A percentile compares a stretch with the other conserved stretches of the same genome.
phyloP scores from a whole-genome alignment of 2,797 vertebrate species.

The Chelidonichthys spinosus region DNA sequence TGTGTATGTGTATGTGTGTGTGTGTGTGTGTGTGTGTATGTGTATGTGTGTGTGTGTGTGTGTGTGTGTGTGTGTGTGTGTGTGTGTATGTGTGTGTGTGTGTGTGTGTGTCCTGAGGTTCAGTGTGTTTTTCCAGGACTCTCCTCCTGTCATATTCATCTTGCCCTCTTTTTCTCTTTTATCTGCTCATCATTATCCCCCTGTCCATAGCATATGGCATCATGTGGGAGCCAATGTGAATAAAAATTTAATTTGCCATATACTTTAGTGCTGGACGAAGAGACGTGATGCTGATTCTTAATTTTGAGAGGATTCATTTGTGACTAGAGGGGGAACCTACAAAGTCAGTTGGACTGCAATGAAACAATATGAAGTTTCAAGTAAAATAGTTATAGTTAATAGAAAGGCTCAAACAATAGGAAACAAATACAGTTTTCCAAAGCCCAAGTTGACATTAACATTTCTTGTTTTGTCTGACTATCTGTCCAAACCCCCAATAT shows the following conservation, averaged over 20 bases:
- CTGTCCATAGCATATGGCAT: conserved; percentile 61
- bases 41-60: background rate
- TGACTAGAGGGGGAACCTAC: conserved; percentile 5
- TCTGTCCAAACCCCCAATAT: background rate
- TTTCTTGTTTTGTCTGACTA: conserved; percentile 3
- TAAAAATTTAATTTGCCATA: conserved; percentile 56
- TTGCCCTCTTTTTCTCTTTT: conserved; percentile 51
- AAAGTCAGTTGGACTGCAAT: background rate
- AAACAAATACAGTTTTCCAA: background rate
- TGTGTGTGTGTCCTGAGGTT: conserved; percentile 38
- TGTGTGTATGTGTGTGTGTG: conserved; percentile 10
- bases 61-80: conserved; percentile 29
- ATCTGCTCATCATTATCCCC: conserved; percentile 38
- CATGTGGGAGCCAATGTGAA: conserved; percentile 49
- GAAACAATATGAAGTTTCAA: background rate
- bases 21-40: conserved; percentile 29
- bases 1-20: conserved; percentile 31
- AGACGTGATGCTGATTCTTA: background rate
- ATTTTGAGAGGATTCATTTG: background rate
- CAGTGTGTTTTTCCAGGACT: conserved; percentile 17
- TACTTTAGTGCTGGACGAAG: conserved; percentile 26
- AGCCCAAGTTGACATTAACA: background rate
- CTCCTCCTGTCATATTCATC: conserved; percentile 40
- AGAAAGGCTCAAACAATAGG: too few species aligned
- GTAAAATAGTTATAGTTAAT: background rate